Evolutionary conservation across 2,797 vertebrate species (phyloP).

Genomic region (Acanthurus lineatus): DNA sequence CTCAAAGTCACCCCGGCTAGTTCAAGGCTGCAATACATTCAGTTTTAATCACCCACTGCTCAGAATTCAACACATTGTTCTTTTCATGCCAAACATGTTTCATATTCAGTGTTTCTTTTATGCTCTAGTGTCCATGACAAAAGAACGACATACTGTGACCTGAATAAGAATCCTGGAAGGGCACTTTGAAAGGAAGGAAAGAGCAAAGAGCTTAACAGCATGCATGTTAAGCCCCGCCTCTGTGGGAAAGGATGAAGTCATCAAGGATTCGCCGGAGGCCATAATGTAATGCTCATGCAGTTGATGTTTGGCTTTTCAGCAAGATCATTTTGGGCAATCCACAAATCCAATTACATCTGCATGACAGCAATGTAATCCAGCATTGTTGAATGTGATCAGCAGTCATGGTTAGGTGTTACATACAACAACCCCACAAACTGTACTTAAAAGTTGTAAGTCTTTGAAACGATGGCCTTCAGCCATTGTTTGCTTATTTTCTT

Average conservation of each 20-base stretch:
- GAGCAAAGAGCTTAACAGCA: slow-evolving; percentile 33
- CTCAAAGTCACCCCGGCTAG: slow-evolving; percentile 11
- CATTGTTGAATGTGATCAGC: slow-evolving; percentile 37
- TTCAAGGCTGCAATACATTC: slow-evolving; percentile 3
- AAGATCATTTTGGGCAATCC: slow-evolving; percentile 54
- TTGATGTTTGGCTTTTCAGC: slow-evolving; percentile 44
- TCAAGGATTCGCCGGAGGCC: slow-evolving; percentile 47
- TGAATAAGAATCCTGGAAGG: slow-evolving; percentile 69
- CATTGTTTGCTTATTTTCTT: slow-evolving; percentile 69
- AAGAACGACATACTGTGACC: slow-evolving; percentile 41
- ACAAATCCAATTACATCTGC: slow-evolving; percentile 52
- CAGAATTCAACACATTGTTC: neutral
- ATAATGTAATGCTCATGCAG: slow-evolving; percentile 44
- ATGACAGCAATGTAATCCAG: slow-evolving; percentile 24
- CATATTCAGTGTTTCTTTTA: slow-evolving; percentile 1
- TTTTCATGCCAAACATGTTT: slow-evolving; percentile 29
- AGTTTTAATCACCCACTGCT: slow-evolving; percentile 7
- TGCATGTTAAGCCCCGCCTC: slow-evolving; percentile 46
- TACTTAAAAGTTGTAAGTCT: slow-evolving; percentile 54
- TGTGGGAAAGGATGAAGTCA: slow-evolving; percentile 66
- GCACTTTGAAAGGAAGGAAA: slow-evolving; percentile 71
- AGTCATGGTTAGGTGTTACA: slow-evolving; percentile 44
- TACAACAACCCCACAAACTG: slow-evolving; percentile 40
- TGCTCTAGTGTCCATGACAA: slow-evolving; percentile 29
- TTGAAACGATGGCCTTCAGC: slow-evolving; percentile 60